Conservation (phyloP, 2,113 vertebrate genomes). For the Corythornis cristatus region DNA sequence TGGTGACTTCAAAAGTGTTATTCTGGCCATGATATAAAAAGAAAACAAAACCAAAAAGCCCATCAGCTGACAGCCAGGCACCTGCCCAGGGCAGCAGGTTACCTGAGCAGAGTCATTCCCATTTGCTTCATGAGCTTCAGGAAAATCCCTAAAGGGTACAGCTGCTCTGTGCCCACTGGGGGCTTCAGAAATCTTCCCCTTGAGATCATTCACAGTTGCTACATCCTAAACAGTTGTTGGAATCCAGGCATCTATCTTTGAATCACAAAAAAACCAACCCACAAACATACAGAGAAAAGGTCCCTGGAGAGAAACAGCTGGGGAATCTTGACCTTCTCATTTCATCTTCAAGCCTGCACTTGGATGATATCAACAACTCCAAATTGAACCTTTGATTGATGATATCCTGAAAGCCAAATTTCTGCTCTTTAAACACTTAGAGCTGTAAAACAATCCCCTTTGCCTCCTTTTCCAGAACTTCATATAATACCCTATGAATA, state of each 20-base stretch:
- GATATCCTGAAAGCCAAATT: constrained; percentile 4
- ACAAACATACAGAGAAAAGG: neutral
- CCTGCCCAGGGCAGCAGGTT: neutral
- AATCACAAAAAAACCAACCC: neutral
- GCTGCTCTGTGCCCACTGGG: neutral
- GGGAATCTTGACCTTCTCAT: neutral
- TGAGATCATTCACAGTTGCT: neutral
- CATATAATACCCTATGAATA: constrained; percentile 36
- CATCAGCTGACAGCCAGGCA: neutral
- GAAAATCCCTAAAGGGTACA: neutral
- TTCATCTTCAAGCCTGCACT: neutral
- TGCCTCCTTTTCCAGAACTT: constrained; percentile 43
- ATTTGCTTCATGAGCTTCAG: neutral
- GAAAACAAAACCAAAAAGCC: neutral
- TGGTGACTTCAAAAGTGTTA: neutral
- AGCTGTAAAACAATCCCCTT: neutral
- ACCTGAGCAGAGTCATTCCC: neutral
- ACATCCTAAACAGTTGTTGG: neutral
- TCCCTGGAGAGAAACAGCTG: neutral
- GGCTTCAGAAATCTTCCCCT: neutral
- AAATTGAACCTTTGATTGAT: neutral
- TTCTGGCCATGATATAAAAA: neutral
- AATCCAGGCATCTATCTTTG: neutral
- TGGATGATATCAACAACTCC: neutral
- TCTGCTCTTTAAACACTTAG: constrained; percentile 21